Evolutionary conservation across 2,113 vertebrate species (phyloP), one percentile per base, ranked within the genome.

Genomic region (Pionites leucogaster): DNA sequence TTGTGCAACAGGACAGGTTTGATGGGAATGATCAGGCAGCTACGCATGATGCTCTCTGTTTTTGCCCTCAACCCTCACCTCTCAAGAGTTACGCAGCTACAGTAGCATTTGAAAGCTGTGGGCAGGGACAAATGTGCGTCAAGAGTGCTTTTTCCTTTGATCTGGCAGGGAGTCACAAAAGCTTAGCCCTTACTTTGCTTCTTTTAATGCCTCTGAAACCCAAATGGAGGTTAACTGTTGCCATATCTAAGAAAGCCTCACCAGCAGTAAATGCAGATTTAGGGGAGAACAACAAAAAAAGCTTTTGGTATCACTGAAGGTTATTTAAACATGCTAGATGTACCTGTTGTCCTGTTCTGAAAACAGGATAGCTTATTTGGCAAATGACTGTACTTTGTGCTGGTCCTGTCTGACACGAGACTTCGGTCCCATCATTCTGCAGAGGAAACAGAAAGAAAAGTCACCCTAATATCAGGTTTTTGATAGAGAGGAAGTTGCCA

Each of bases 341-440:
- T 97, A 99, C 99, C 98, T 98, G 97, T 97, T 99, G 97, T 63
- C 93, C 67, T 39, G 59, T 96, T 92, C 96, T 98, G 87, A 99
- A 96, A 64, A 98, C 98, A 35, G 99, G 99, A 92, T 99, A 99
- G 88, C 98, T 99, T 82, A 99, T 98, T 49, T 98, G 97, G 76
- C 99, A 99, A 69, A 97, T 82, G 29, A 99, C 97, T 10, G 96
- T 90, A 86, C 98, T 98, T 83, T 96, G 97, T 57, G 97, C 84
- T 35, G 97, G 86, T 72, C 85, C 97, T 76, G 98, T 96, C 65
- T 98, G 98, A 97, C 99, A 99, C 0, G 98, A 98, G 18, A 99
- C 98, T 94, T 98, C 98, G 55, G 98, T 98, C 23, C 97, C 98
- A 86, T 99, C 98, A 5, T 88, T 98, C 99, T 99, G 97, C 86